Percentiles rank a stretch among this genome's conserved stretches.
phyloP scores from a whole-genome alignment of 2,888 invertebrate genomes.

The Ditula angustiorana region DNA sequence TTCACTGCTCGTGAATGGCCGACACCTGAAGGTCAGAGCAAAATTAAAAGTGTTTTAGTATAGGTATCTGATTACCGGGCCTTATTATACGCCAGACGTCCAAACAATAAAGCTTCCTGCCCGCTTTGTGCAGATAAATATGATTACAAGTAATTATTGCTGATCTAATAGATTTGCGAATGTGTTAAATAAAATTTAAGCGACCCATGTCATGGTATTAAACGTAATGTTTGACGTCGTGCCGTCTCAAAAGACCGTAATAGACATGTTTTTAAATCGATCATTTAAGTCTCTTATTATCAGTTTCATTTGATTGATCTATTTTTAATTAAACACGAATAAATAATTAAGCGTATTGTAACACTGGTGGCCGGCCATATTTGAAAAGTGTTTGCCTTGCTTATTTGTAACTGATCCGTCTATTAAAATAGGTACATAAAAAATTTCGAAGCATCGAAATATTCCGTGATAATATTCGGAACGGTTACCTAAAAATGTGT shows the following conservation, averaged over 20 bases:
- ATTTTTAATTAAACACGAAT: conserved; percentile 2
- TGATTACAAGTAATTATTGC: conserved; percentile 35
- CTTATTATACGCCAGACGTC: conserved; percentile 68
- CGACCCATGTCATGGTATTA: too few species aligned
- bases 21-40: conserved; percentile 77
- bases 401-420: too few species aligned
- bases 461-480: neutral
- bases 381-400: neutral
- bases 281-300: neutral
- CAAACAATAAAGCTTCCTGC: conserved; percentile 66
- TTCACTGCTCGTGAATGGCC: conserved; percentile 79
- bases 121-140: conserved; percentile 32
- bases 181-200: conserved; percentile 1
- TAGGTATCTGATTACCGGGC: conserved; percentile 77
- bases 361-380: neutral
- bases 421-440: neutral
- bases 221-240: neutral
- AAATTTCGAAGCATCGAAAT: neutral
- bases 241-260: neutral
- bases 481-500: conserved; percentile 27
- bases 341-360: neutral
- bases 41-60: conserved; percentile 82
- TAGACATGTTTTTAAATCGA: neutral
- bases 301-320: conserved; percentile 4
- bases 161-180: conserved; percentile 33